Evolutionary conservation across 2,797 vertebrate species (phyloP).

Genomic region (Peromyscus attwateri): DNA sequence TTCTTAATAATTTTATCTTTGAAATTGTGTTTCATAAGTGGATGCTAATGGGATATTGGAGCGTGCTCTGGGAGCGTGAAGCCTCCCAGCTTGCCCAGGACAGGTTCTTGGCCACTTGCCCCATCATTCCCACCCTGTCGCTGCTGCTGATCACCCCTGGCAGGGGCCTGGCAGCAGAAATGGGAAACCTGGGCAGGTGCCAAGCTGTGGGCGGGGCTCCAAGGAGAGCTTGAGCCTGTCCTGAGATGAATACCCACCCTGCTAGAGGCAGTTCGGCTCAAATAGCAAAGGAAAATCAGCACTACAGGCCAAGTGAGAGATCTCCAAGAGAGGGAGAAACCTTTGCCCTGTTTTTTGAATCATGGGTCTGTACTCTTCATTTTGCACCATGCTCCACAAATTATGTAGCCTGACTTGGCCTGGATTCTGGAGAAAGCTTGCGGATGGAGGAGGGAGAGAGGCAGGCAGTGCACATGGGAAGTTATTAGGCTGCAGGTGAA

Average conservation of each 20-base stretch:
- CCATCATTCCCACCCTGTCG: neutral
- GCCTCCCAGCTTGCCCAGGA: neutral
- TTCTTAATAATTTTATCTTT: conserved; percentile 50
- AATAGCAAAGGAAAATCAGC: conserved; percentile 28
- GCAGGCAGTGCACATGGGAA: neutral
- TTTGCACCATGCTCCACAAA: neutral
- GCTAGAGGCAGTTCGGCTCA: neutral
- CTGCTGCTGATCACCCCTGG: neutral
- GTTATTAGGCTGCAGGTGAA: neutral
- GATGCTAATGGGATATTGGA: conserved; percentile 1
- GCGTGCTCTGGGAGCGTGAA: neutral
- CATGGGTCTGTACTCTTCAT: neutral
- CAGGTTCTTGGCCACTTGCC: neutral
- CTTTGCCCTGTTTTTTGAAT: conserved; percentile 8
- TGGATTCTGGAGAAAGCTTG: neutral
- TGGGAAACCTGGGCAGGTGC: neutral
- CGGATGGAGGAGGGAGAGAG: neutral
- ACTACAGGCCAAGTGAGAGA: neutral
- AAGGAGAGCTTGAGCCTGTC: neutral
- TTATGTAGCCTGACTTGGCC: neutral
- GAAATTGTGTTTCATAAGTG: conserved; percentile 6
- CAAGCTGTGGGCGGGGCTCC: neutral
- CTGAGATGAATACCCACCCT: neutral
- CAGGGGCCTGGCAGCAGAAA: conserved; percentile 13
- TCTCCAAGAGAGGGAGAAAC: neutral